Percentiles rank a stretch among this genome's conserved stretches.
Conservation (phyloP, 2,113 vertebrate genomes). For the Lagenorhynchus albirostris region DNA sequence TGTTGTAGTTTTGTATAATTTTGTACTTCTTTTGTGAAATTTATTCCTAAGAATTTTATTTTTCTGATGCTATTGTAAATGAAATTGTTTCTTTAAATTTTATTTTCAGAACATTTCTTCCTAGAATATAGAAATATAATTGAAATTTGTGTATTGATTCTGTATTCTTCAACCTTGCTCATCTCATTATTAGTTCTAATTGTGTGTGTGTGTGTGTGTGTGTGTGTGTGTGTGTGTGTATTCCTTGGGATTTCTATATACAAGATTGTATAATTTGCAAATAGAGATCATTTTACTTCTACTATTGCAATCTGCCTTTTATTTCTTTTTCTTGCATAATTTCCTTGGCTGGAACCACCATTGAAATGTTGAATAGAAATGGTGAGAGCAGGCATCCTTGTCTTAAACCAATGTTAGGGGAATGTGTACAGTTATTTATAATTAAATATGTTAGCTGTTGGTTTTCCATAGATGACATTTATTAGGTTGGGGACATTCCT, state of each 20-base stretch:
- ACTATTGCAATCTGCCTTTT: not conserved
- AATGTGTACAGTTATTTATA: not conserved
- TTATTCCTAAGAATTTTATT: not conserved
- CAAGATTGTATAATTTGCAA: not conserved
- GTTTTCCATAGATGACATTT: not conserved
- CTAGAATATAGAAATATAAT: not conserved
- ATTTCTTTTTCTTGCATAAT: not conserved
- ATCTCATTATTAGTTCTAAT: not conserved
- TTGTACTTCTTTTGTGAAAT: not conserved
- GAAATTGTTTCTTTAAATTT: not conserved
- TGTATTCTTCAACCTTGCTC: not conserved
- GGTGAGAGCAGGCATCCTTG: not conserved
- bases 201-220: not conserved
- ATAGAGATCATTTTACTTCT: not conserved
- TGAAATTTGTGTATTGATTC: not conserved
- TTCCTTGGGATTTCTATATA: not conserved
- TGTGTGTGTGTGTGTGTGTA: not conserved
- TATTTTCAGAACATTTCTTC: not conserved
- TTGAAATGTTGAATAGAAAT: not conserved
- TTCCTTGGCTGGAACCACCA: not conserved
- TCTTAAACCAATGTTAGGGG: not conserved
- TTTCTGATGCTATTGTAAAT: not conserved
- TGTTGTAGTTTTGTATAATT: not conserved
- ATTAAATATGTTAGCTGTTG: not conserved
- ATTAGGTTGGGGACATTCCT: not conserved